Base-by-base conservation (phyloP, 2,113 vertebrate genomes). In the Jacana jacana region DNA sequence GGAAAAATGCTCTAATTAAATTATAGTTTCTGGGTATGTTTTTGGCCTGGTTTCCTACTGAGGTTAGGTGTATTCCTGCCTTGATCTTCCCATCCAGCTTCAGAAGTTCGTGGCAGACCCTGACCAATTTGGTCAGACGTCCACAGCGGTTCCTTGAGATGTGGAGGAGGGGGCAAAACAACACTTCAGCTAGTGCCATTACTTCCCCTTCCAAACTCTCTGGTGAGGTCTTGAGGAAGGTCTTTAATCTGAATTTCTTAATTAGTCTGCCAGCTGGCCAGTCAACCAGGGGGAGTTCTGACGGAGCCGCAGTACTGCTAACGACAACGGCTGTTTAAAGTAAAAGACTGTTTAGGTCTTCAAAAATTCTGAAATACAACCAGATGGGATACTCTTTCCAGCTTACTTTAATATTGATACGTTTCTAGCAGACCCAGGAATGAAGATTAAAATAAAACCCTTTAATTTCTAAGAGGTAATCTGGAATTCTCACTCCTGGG, bases 381-480 rank as follows among this genome's bases (percentile, higher is more conserved):
- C 30, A 22, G 63, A 91, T 44, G 37, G 63, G 76, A 70, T 52
- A 28, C 10, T 4, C 13, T 86, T 93, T 78, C 82, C 44, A 58
- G 46, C 81, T 55, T 57, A 2, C 64, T 91, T 91, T 27, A 84
- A 54, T 70, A 55, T 71, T 86, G 61, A 39, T 73, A 33, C 73
- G 73, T 48, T 81, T 93, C 46, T 44, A 52, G 75, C 46, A 73
- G 54, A 54, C 65, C 60, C 54, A 66, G 68, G 71, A 73, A 86
- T 23, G 51, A 49, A 92, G 68, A 81, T 86, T 83, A 68, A 94
- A 92, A 85, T 69, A 76, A 88, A 90, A 28, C 35, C 39, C 39
- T 83, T 75, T 81, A 60, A 92, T 91, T 93, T 96, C 54, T 86
- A 82, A 61, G 75, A 81, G 64, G 44, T 57, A 79, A 71, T 70